A percentile compares a stretch with the other conserved stretches of the same genome.
phyloP scores from a whole-genome alignment of 2,113 vertebrate genomes.

The Hiodon alosoides region DNA sequence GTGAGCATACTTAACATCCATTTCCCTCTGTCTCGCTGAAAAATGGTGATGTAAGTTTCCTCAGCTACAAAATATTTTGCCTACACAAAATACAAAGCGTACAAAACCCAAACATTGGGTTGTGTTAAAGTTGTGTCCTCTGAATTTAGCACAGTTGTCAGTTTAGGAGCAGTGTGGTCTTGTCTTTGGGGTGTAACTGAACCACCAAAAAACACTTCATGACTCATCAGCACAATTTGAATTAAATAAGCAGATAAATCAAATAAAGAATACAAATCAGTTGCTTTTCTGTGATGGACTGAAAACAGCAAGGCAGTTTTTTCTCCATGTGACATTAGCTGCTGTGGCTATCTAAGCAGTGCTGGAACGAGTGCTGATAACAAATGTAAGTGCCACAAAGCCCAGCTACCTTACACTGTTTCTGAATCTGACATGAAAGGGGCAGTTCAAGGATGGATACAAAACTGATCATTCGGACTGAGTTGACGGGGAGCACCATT shows the following conservation, averaged over 20 bases:
- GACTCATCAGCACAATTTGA: neutral
- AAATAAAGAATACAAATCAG: conserved; percentile 5
- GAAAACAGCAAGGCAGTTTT: neutral
- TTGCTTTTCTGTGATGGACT: neutral
- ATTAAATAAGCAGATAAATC: conserved; percentile 16
- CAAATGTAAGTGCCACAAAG: neutral
- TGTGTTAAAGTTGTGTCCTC: neutral
- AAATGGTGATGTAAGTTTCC: no score
- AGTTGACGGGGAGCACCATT: no score
- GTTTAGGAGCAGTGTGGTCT: neutral
- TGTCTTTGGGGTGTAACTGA: neutral
- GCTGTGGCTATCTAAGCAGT: neutral
- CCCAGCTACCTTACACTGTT: neutral
- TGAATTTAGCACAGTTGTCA: neutral
- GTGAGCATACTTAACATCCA: no score
- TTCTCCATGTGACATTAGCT: neutral
- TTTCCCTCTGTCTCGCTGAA: no score
- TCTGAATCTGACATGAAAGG: neutral
- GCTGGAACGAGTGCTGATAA: neutral
- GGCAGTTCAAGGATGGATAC: neutral
- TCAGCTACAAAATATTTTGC: no score
- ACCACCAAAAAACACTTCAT: neutral
- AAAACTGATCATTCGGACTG: no score
- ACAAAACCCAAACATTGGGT: no score
- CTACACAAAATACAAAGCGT: no score